Evolutionary conservation across 2,797 vertebrate species (phyloP), one percentile per base, ranked within the genome.

Genomic region (Micrastur ruficollis): DNA sequence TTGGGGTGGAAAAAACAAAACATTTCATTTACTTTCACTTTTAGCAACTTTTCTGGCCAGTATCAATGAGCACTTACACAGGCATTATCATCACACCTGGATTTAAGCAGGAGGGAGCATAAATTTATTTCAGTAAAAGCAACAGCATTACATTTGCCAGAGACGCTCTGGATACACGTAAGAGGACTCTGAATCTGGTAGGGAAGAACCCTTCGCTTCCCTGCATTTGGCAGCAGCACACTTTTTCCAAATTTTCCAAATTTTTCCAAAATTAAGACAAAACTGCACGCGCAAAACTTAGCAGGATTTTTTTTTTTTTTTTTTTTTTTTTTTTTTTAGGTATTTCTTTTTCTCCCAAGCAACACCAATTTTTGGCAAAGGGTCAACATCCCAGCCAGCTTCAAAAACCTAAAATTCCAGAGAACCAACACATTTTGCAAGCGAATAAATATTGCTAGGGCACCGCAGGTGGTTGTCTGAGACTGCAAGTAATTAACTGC

Each of bases 401-500:
- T 78, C 67, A 83, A 94, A 93, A 82, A n/a, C 14, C 36, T 80
- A 17, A 40, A 87, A 91, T 95, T 94, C 89, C 75, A 74, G 27
- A 47, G 61, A 93, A 74, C 14, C 63, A 87, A 88, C 32, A 44
- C 20, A 34, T 86, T 95, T 47, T 90, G 22, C 52, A 87, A 73
- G 87, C 2, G 3, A 74, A 91, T 44, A 93, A 92, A 76, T 70
- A 89, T 9, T 47, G 47, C 81, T 27, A 14, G 16, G 38, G 40
- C 87, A 90, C 94, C 0, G 0, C 91, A 90, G 91, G 91, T 70
- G 91, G 93, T 2, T 94, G 91, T 88, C 93, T 96, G 87, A 85
- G 82, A 88, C 29, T 1, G 3, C 9, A 26, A 80, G 59, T 80
- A 96, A 95, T 97, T 91, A 95, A 85, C 47, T 47, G 55, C 38